Evolutionary conservation across 2,888 invertebrate species (phyloP).

Genomic region (Epiblema foenella): DNA sequence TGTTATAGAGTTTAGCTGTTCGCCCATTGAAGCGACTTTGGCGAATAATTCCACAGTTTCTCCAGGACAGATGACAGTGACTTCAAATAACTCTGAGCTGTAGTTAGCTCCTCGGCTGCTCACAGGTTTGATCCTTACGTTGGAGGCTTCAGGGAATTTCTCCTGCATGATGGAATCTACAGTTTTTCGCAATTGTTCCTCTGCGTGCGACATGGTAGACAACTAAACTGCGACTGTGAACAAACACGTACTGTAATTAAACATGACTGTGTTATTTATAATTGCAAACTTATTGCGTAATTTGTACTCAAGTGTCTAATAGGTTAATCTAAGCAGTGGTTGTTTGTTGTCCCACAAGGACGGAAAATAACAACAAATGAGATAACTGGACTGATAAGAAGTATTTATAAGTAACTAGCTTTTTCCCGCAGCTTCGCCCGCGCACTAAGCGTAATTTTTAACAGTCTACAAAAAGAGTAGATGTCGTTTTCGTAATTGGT

Average conservation of each 20-base stretch:
- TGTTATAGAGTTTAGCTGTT: not conserved
- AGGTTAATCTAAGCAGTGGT: not conserved
- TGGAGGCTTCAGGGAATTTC: not conserved
- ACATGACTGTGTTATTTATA: not conserved
- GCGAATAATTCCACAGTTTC: not conserved
- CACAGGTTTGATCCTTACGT: not conserved
- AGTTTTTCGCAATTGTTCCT: not conserved
- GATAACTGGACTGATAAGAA: not conserved
- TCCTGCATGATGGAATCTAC: not conserved
- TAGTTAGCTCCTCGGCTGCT: not conserved
- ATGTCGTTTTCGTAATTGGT: no score
- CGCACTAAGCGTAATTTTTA: no score
- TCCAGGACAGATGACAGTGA: not conserved
- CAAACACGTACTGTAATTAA: not conserved
- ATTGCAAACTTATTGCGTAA: not conserved
- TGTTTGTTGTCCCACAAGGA: not conserved
- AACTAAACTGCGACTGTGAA: not conserved
- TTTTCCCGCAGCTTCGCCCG: no score
- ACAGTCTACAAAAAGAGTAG: no score
- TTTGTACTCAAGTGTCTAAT: not conserved
- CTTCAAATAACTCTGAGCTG: not conserved
- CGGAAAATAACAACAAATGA: not conserved
- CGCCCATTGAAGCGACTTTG: not conserved
- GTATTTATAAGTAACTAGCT: not conserved
- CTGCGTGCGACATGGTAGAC: conserved; percentile 1